Conservation (phyloP, 1,140 invertebrate species). For the Neoseiulus cucumeris region DNA sequence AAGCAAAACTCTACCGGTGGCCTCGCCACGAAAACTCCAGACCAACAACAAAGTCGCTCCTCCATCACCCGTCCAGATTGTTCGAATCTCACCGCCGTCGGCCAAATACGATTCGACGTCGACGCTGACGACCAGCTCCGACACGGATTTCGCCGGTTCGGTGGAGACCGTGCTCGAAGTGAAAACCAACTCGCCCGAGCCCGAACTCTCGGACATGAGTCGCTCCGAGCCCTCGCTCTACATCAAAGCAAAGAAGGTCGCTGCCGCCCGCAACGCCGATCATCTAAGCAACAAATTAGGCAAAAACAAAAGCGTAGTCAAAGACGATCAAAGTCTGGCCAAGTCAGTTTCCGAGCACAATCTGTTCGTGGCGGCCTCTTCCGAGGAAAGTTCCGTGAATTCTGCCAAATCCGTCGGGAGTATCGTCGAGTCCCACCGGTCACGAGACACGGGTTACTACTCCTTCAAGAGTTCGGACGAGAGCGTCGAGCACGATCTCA, state of each 20-base stretch:
- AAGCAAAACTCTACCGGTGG: background rate
- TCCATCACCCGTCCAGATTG: background rate
- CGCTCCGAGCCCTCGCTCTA: conserved; percentile 4
- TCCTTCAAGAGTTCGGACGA: conserved; percentile 20
- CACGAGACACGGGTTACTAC: conserved; percentile 21
- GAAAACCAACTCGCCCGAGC: background rate
- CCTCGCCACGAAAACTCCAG: background rate
- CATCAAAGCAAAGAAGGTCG: background rate
- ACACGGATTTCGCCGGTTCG: conserved; percentile 3
- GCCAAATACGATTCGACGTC: conserved; percentile 4
- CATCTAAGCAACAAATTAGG: background rate
- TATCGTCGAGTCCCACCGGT: conserved; percentile 18
- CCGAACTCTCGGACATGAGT: background rate
- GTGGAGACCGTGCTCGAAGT: conserved; percentile 7
- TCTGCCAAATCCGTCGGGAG: conserved; percentile 19
- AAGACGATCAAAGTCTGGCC: background rate
- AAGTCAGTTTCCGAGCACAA: conserved; percentile 5
- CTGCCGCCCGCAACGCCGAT: background rate
- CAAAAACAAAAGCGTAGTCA: background rate
- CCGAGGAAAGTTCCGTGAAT: background rate
- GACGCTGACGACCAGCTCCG: background rate
- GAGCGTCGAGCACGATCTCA: conserved; percentile 13
- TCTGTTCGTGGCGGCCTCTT: background rate
- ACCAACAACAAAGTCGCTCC: background rate
- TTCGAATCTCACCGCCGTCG: conserved; percentile 6